Percentiles rank a stretch among this genome's conserved stretches.
Evolutionary conservation across 2,797 vertebrate species (phyloP).

Genomic region (Merluccius polli): DNA sequence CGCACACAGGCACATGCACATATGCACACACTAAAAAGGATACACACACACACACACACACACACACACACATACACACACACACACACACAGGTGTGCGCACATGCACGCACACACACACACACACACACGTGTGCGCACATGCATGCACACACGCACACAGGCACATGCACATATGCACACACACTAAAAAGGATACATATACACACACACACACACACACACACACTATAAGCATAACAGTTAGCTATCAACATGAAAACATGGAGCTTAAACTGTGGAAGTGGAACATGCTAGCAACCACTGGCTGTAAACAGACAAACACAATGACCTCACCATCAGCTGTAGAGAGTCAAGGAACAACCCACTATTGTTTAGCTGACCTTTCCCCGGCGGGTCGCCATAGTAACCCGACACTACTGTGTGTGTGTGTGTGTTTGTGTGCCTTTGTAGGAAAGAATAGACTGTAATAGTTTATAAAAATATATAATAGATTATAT

Average conservation of each 20-base stretch:
- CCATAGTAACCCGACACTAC: slow-evolving; percentile 39
- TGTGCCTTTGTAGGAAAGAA: slow-evolving; percentile 1
- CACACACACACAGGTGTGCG: no score
- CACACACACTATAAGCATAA: background rate
- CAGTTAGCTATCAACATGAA: background rate
- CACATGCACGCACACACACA: no score
- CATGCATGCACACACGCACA: no score
- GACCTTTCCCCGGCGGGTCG: slow-evolving; percentile 51
- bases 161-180: no score
- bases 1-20: no score
- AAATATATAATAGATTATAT: background rate
- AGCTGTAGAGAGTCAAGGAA: background rate
- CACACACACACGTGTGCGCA: background rate
- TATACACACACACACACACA: no score
- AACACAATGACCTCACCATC: slow-evolving; percentile 50
- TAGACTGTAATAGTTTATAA: background rate
- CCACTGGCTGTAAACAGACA: slow-evolving; percentile 40
- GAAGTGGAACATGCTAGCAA: slow-evolving; percentile 22
- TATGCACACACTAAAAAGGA: no score
- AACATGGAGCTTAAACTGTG: background rate
- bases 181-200: no score
- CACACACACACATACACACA: no score
- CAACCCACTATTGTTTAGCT: slow-evolving; percentile 47
- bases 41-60: no score
- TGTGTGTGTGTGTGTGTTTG: slow-evolving; percentile 4